phyloP scores from a whole-genome alignment of 2,113 vertebrate genomes.

The Hippocampus mohnikei region DNA sequence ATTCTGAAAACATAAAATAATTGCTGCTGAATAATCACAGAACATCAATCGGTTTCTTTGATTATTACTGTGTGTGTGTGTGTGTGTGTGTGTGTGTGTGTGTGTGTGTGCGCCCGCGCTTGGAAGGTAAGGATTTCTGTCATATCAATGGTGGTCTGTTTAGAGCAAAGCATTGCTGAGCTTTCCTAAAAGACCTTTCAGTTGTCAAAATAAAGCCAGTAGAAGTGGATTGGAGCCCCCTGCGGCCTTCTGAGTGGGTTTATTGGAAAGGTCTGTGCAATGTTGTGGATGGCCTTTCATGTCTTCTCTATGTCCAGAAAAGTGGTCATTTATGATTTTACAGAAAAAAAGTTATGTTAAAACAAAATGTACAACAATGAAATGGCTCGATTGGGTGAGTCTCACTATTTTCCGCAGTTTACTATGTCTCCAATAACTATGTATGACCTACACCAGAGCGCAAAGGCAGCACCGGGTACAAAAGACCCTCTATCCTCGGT shows the following conservation, averaged over 20 bases:
- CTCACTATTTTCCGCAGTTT: not conserved
- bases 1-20: not conserved
- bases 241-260: slow-evolving; percentile 45
- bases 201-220: slow-evolving; percentile 63
- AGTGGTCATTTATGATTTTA: not conserved
- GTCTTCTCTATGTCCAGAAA: slow-evolving; percentile 21
- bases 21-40: not conserved
- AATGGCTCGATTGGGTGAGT: not conserved
- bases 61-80: not conserved
- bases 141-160: slow-evolving; percentile 69
- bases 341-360: not conserved
- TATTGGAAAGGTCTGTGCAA: slow-evolving; percentile 52
- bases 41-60: not conserved
- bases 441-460: slow-evolving; percentile 23
- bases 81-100: slow-evolving; percentile 18
- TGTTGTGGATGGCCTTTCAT: slow-evolving; percentile 43
- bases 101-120: slow-evolving; percentile 14
- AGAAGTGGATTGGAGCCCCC: slow-evolving; percentile 48
- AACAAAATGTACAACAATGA: not conserved
- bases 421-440: slow-evolving; percentile 25
- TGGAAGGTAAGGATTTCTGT: slow-evolving; percentile 37
- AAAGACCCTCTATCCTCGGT: slow-evolving; percentile 55
- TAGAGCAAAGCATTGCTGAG: slow-evolving; percentile 13
- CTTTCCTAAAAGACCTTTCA: slow-evolving; percentile 55
- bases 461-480: slow-evolving; percentile 57